Percentiles rank a stretch among this genome's conserved stretches.
These are phyloP conservation scores for Benthosema pterotum DNA, from an alignment of 2,797 vertebrate genomes.

Conservation along the genomic window DNA sequence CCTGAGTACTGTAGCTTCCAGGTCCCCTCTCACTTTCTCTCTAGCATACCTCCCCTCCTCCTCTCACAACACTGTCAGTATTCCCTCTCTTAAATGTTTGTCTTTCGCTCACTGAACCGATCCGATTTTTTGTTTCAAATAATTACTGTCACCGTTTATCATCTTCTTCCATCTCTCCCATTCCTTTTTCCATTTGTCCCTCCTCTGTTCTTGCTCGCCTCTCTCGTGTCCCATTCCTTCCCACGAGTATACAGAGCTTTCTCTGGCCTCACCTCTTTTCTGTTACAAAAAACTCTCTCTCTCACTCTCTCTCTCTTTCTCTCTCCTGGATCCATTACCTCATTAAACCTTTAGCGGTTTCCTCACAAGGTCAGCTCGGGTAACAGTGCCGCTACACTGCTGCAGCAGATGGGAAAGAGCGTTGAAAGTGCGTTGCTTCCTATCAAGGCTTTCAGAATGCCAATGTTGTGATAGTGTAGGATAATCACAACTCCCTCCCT, in stretches of 20 bases:
- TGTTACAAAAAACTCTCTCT: not conserved
- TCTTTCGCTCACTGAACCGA: not conserved
- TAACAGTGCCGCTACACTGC: slow-evolving; percentile 3
- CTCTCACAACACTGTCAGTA: not conserved
- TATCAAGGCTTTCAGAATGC: too few species aligned
- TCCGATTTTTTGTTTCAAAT: not conserved
- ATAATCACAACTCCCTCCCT: too few species aligned
- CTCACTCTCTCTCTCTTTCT: slow-evolving; percentile 6
- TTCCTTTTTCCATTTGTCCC: not conserved
- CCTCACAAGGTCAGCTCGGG: slow-evolving; percentile 23
- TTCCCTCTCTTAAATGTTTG: not conserved
- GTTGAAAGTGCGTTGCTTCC: not conserved
- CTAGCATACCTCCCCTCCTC: not conserved
- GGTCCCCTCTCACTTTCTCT: slow-evolving; percentile 14
- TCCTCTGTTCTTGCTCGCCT: not conserved
- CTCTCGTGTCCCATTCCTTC: not conserved
- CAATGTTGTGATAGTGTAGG: too few species aligned
- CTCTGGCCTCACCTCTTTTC: too few species aligned
- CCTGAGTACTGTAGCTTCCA: slow-evolving; percentile 7
- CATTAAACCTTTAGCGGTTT: slow-evolving; percentile 19
- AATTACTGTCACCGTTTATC: slow-evolving; percentile 1
- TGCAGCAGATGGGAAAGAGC: not conserved
- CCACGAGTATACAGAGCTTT: too few species aligned
- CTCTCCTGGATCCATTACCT: not conserved
- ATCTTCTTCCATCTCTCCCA: not conserved